Base-by-base conservation (phyloP, 2,888 invertebrate genomes). In the Pammene aurita region DNA sequence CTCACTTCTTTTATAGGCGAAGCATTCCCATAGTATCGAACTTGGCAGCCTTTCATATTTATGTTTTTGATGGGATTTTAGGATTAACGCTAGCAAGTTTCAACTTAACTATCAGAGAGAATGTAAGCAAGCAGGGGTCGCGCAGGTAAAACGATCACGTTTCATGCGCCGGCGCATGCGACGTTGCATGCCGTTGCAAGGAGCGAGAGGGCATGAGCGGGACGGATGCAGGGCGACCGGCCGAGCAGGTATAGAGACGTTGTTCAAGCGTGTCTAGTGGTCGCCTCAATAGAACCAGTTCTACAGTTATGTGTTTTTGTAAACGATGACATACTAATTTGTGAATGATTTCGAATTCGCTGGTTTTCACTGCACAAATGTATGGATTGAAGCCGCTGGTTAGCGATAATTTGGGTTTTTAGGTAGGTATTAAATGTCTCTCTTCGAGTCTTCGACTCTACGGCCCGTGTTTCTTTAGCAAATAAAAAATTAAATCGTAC, bases 81-180 rank as follows among this genome's bases (percentile, higher is more conserved):
- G 26, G 4, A 26, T 26, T 26, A 26, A 26, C 26, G 26, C 26
- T 26, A 26, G 26, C 26, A 42, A 10, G 42, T 42, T 11, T 13
- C 42, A 42, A 42, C 1, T 13, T 13, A 10, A 42, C 42, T 41
- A 10, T 10, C 42, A 54, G 62, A 64, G 66, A 72, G 75, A 75
- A 74, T 72, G 54, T 54, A 54, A 54, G 13, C 54, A 72, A 74
- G 67, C 70, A 68, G 42, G 42, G 42, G 42, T 42, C 73, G 38
- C 61, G 70, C 79, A 82, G 81, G 82, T 81, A 82, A 81, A 81
- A 77, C 77, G 80, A 84, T 85, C 85, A 84, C 82, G 83, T 85
- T 85, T 83, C 80, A 75, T 55, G 68, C 62, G 72, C 70, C 60
- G 16, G 62, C 80, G 72, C 70, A 64, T 13, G 62, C 80, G 78